These are phyloP conservation scores for Erythrolamprus reginae DNA, from an alignment of 2,113 vertebrate genomes.

Conservation along the genomic window DNA sequence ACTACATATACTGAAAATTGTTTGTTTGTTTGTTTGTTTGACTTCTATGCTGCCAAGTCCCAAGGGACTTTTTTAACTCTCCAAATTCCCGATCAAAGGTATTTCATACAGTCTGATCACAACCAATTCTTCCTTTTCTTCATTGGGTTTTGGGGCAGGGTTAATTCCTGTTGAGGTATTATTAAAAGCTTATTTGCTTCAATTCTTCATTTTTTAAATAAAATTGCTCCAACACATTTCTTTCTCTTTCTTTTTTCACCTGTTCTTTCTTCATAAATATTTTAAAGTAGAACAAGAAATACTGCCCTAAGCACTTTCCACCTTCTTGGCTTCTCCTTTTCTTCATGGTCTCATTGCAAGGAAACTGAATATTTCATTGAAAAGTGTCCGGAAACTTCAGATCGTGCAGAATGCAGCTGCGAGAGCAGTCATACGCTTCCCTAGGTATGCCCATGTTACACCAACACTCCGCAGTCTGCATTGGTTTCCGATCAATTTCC, in stretches of 20 bases:
- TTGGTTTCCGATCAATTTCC: no score
- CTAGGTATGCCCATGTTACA: no score
- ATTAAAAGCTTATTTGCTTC: not conserved
- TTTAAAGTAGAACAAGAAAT: not conserved
- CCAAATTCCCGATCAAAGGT: not conserved
- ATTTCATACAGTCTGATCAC: not conserved
- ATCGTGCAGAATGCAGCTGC: no score
- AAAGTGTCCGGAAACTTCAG: no score
- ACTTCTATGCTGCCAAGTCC: no score
- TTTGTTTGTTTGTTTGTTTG: no score
- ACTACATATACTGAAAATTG: no score
- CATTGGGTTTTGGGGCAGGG: not conserved
- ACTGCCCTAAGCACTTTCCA: not conserved
- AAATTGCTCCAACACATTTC: not conserved
- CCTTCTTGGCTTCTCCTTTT: not conserved
- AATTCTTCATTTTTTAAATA: not conserved
- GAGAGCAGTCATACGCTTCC: no score
- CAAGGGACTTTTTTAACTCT: not conserved
- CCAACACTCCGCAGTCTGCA: no score
- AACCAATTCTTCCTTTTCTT: not conserved
- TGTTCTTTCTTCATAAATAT: not conserved
- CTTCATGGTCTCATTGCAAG: not conserved
- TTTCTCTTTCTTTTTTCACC: not conserved
- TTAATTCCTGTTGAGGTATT: not conserved
- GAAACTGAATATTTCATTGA: not conserved